Base-by-base conservation (phyloP, 2,888 invertebrate genomes). In the Chymomyza amoena region DNA sequence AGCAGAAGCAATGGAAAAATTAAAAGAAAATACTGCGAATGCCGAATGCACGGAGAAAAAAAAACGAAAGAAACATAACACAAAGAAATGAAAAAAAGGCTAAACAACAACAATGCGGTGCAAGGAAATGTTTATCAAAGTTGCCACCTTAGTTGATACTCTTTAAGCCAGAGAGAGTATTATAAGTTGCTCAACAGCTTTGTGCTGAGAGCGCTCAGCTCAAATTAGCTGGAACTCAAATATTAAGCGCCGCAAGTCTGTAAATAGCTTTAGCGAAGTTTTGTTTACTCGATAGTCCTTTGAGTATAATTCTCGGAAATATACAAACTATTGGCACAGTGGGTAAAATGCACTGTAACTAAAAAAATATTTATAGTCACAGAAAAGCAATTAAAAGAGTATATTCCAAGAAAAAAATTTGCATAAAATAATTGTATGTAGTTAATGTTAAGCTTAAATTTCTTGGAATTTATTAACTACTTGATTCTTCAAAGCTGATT, bases 1-100 rank as follows among this genome's bases (percentile, higher is more conserved):
- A 25, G 83, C 73, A 65, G 62, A 56, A 57, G 61, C 56, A 65
- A 67, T 32, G n/a, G 25, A 45, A 64, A 80, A 77, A 81, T 83
- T 78, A 88, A 83, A 87, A 87, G 83, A 87, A 83, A 83, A 83
- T 83, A 87, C 78, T 78, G 73, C 61, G 68, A 64, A 69, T 61
- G 68, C 66, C 36, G 69, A 69, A 59, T 61, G 60, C 60, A 66
- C 64, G 68, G 0, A 50, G 57, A 16, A 25, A 56, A 64, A n/a
- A n/a, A 50, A 56, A 69, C 50, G 61, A 70, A 64, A 68, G 52
- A 76, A 36, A 66, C 52, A 68, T 25, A 25, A 25, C 25, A 64
- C 66, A 64, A 64, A 50, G 60, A 56, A 68, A 50, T n/a, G n/a
- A 56, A 18, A 39, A 60, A 76, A 64, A 32, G 7, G 32, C 6